These are phyloP conservation scores for Epicauta chinensis DNA, from an alignment of 1,140 invertebrate species.

Conservation along the genomic window DNA sequence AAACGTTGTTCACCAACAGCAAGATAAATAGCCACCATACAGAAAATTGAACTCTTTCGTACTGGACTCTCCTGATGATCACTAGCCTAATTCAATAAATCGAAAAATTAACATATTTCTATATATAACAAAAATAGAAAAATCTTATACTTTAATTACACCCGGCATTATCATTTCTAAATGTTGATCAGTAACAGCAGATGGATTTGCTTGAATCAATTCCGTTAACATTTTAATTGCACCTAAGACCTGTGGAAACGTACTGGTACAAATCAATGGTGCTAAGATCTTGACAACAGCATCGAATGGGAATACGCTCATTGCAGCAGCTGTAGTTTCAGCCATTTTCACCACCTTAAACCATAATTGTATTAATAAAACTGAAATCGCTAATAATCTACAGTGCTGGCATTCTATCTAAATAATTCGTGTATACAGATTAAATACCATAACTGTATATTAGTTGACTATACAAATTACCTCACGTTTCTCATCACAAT, in stretches of 20 bases:
- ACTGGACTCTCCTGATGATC: slow-evolving; percentile 83
- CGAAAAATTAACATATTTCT: background rate
- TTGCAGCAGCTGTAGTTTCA: slow-evolving; percentile 35
- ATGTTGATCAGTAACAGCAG: slow-evolving; percentile 64
- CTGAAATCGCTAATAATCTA: too few relatives aligned
- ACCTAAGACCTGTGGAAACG: slow-evolving; percentile 80
- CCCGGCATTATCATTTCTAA: slow-evolving; percentile 80
- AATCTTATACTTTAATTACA: slow-evolving; percentile 63
- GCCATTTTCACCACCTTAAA: slow-evolving; percentile 40
- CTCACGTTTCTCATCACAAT: slow-evolving; percentile 70
- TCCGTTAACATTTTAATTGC: slow-evolving; percentile 91
- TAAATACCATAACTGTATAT: background rate
- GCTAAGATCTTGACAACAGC: slow-evolving; percentile 47
- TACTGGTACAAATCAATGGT: slow-evolving; percentile 78
- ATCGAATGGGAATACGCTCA: slow-evolving; percentile 42
- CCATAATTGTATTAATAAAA: too few relatives aligned
- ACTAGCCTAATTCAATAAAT: slow-evolving; percentile 61
- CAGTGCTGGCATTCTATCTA: too few relatives aligned
- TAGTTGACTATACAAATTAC: slow-evolving; percentile 42
- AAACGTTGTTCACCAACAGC: slow-evolving; percentile 78
- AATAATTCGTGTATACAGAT: slow-evolving; percentile 2
- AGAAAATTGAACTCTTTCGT: slow-evolving; percentile 90
- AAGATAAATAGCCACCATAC: slow-evolving; percentile 87
- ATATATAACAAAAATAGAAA: background rate
- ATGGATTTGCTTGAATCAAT: slow-evolving; percentile 64